Percentiles rank a stretch among this genome's conserved stretches.
Evolutionary conservation across 2,888 invertebrate species (phyloP).

Genomic region (Steinernema scapterisci): DNA sequence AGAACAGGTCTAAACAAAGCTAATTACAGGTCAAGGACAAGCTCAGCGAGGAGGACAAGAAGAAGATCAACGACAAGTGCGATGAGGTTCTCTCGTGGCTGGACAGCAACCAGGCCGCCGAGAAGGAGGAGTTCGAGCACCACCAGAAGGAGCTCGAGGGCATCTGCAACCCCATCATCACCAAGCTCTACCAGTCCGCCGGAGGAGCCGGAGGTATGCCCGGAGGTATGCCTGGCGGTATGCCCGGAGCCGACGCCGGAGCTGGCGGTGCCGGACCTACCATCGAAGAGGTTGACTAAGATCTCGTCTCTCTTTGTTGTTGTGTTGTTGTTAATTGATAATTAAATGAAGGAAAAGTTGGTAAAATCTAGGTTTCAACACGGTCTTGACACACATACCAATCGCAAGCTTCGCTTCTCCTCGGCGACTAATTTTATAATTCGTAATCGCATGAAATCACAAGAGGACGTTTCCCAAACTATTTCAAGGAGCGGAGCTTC

Average conservation of each 20-base stretch:
- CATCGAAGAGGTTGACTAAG: conserved; percentile 20
- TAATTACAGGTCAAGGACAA: conserved; percentile 78
- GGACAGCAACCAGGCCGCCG: conserved; percentile 77
- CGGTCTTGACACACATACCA: too few relatives aligned
- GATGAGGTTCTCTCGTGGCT: conserved; percentile 81
- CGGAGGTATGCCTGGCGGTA: conserved; percentile 14
- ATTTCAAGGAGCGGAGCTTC: conserved; percentile 11
- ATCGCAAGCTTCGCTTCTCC: too few relatives aligned
- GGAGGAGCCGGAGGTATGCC: conserved; percentile 72
- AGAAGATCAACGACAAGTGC: conserved; percentile 83
- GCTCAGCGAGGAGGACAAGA: conserved; percentile 83
- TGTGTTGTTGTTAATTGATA: conserved; percentile 11
- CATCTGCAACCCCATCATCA: conserved; percentile 90
- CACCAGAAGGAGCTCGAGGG: conserved; percentile 91
- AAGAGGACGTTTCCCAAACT: too few relatives aligned
- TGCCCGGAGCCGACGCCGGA: background rate
- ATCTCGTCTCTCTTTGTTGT: background rate
- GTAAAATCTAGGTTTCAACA: too few relatives aligned
- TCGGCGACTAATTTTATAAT: too few relatives aligned
- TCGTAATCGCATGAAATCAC: too few relatives aligned
- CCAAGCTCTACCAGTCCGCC: conserved; percentile 86
- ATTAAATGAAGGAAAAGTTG: too few relatives aligned
- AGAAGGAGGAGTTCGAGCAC: conserved; percentile 67
- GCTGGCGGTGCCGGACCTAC: conserved; percentile 12
- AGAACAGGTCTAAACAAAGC: too few relatives aligned